Evolutionary conservation across 2,888 invertebrate genomes (phyloP).

Genomic region (Antheraea yamamai): DNA sequence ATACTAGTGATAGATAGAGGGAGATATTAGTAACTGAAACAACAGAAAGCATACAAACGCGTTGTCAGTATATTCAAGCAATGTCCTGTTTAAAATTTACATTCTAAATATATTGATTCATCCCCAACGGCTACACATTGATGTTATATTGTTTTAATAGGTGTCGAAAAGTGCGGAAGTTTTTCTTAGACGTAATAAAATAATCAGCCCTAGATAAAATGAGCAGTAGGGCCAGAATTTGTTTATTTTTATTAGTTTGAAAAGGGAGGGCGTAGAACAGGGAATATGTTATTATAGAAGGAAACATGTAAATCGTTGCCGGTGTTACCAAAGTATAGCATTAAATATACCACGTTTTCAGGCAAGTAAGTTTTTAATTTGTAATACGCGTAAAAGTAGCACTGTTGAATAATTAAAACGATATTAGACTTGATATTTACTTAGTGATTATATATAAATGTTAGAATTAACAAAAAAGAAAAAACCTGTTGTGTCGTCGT

Average conservation of each 20-base stretch:
- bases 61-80: neutral
- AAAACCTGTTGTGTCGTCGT: too few species aligned
- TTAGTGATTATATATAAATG: neutral
- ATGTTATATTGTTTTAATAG: neutral
- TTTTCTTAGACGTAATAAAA: constrained; percentile 4
- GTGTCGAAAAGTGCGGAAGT: constrained; percentile 10
- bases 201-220: constrained; percentile 11
- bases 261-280: constrained; percentile 12
- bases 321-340: neutral
- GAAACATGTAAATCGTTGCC: neutral
- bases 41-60: too few species aligned
- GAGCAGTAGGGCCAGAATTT: neutral
- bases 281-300: constrained; percentile 4
- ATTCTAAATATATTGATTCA: neutral
- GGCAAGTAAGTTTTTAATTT: neutral
- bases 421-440: neutral
- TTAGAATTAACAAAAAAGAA: too few species aligned
- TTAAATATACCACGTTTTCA: neutral
- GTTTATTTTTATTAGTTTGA: constrained; percentile 9
- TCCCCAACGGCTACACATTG: neutral
- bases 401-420: neutral
- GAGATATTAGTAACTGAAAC: too few species aligned
- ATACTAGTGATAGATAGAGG: too few species aligned
- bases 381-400: neutral
- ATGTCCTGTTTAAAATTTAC: neutral